Conservation (phyloP, 2,797 vertebrate genomes). For the Pseudochirops corinnae region DNA sequence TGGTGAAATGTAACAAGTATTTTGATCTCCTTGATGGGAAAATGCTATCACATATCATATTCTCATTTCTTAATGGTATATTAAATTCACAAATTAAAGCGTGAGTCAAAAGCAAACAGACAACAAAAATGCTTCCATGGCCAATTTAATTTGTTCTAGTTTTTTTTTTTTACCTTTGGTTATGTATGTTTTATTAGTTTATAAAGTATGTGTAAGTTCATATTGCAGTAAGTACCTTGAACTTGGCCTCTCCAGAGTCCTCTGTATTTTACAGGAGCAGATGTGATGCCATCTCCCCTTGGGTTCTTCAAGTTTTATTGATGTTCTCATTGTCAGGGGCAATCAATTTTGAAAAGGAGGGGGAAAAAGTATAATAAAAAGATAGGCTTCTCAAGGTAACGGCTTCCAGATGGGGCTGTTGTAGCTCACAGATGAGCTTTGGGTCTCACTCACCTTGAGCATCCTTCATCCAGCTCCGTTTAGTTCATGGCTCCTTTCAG, state of each 20-base stretch:
- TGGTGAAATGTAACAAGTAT: background rate
- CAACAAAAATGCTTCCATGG: background rate
- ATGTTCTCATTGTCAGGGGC: constrained; percentile 47
- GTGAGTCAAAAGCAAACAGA: background rate
- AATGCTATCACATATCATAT: background rate
- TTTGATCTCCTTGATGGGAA: constrained; percentile 19
- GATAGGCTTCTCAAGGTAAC: constrained; percentile 29
- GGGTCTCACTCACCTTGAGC: background rate
- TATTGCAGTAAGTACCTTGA: background rate
- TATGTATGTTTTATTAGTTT: constrained; percentile 49
- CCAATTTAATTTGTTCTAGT: background rate
- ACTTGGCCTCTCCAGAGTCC: constrained; percentile 12
- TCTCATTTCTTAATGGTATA: constrained; percentile 31
- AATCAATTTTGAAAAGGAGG: constrained; percentile 46
- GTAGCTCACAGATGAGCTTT: background rate
- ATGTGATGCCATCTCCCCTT: background rate
- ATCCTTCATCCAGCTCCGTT: background rate
- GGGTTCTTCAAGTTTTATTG: constrained; percentile 54
- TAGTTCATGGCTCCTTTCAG: background rate
- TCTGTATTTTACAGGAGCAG: constrained; percentile 52
- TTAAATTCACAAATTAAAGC: constrained; percentile 34
- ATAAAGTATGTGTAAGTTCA: background rate
- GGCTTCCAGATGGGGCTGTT: constrained; percentile 36
- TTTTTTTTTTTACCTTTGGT: constrained; percentile 56
- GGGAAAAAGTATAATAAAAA: constrained; percentile 29